Evolutionary conservation across 1,140 invertebrate genomes (phyloP).

Genomic region (Coenobita brevimanus): DNA sequence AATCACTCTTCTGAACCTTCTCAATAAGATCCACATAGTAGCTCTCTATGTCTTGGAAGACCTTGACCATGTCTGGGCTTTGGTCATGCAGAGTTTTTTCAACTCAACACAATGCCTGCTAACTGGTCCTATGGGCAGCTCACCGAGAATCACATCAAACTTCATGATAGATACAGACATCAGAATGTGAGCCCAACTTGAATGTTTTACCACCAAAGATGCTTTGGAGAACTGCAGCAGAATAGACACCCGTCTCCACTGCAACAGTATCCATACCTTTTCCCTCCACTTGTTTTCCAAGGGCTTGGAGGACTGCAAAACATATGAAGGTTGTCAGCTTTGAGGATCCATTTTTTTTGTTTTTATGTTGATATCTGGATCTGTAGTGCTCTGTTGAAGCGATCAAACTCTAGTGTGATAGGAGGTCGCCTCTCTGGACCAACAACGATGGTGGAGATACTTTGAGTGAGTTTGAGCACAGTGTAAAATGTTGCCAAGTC

Average conservation of each 20-base stretch:
- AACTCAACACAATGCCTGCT: not conserved
- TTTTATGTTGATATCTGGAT: conserved; percentile 14
- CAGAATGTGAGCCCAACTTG: too few species aligned
- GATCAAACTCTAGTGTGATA: conserved; percentile 29
- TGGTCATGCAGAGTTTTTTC: not conserved
- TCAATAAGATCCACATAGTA: not conserved
- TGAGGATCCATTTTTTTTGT: conserved; percentile 24
- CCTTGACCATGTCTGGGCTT: not conserved
- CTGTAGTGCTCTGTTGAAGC: conserved; percentile 15
- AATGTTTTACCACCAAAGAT: too few species aligned
- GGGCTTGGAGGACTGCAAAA: conserved; percentile 32
- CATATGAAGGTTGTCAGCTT: conserved; percentile 13
- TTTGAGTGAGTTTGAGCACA: conserved; percentile 6
- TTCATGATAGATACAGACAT: too few species aligned
- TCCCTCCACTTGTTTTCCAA: too few species aligned
- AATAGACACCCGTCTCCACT: too few species aligned
- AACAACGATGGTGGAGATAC: conserved; percentile 8
- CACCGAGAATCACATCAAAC: not conserved
- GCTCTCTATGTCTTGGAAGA: conserved; percentile 17
- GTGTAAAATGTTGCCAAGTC: conserved; percentile 26
- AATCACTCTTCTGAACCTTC: not conserved
- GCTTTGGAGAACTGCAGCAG: too few species aligned
- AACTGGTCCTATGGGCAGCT: conserved; percentile 3
- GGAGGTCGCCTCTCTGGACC: conserved; percentile 19
- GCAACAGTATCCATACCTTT: too few species aligned